Base-by-base conservation (phyloP, 2,113 vertebrate genomes). In the Edolisoma coerulescens region DNA sequence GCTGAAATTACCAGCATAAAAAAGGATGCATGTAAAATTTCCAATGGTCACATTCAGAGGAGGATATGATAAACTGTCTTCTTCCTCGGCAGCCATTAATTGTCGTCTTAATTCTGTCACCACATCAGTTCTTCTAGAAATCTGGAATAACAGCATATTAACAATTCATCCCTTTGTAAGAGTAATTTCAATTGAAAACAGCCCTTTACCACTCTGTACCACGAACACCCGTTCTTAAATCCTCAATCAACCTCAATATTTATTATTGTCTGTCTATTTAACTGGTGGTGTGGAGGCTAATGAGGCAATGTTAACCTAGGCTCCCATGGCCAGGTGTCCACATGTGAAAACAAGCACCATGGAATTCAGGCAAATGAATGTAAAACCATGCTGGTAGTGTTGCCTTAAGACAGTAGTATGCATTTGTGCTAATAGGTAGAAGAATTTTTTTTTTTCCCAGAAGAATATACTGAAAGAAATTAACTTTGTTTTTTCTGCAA, bases 31-130 rank as follows among this genome's bases (percentile, higher is more conserved):
- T 2, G 45, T 95, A 13, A 26, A 1, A 56, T 95, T 96, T 49
- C 96, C 97, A 95, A 52, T 85, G 73, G 97, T 97, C 63, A 98
- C 93, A 83, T 96, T 97, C 73, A 98, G 39, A 81, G 97, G 97
- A 47, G 87, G 45, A 68, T 97, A 97, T 44, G 63, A 75, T 16
- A 28, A 70, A 76, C n/a, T 44, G 15, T 61, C 76, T 49, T 96
- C 86, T 53, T 93, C 86, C 60, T 96, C 96, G 35, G 59, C 59
- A 56, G 97, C 84, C 92, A 97, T 95, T 86, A 98, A 91, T 4
- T 95, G 91, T 67, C 97, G 60, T 65, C 96, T 93, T 37, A 78
- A 90, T 35, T 95, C 50, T 68, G 91, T 20, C 30, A 63, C 18
- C 54, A 64, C 67, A 65, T 68, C 76, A 45, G 76, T 77, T 91